A percentile compares a stretch with the other conserved stretches of the same genome.
These are phyloP conservation scores for Nematostella vectensis DNA, from an alignment of 92 coral and sea anemone genomes.

Conservation along the genomic window DNA sequence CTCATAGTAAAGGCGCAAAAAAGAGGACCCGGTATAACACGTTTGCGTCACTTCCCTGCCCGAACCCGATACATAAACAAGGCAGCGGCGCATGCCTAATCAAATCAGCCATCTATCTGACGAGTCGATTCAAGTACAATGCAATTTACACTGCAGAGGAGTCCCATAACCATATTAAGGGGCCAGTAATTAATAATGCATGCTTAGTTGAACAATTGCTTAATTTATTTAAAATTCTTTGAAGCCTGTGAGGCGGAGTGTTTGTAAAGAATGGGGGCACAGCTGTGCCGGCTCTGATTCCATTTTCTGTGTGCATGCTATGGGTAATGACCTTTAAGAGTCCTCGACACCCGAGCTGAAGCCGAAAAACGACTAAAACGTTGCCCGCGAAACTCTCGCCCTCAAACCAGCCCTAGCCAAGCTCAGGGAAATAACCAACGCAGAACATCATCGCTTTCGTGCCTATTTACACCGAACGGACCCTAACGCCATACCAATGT, in stretches of 20 bases:
- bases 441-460: no score
- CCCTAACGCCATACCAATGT: no score
- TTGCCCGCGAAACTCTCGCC: slow-evolving; percentile 34
- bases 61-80: slow-evolving; percentile 80
- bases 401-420: no score
- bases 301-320: slow-evolving; percentile 85
- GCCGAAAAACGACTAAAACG: slow-evolving; percentile 74
- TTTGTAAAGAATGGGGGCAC: slow-evolving; percentile 62
- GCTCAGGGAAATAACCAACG: no score
- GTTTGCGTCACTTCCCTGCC: no score
- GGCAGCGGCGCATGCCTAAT: slow-evolving; percentile 41
- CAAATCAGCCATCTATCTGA: slow-evolving; percentile 63
- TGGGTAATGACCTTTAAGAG: slow-evolving; percentile 98
- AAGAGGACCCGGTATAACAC: no score
- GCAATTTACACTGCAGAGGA: slow-evolving; percentile 41
- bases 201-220: slow-evolving; percentile 66
- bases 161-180: slow-evolving; percentile 58
- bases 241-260: slow-evolving; percentile 61
- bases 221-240: slow-evolving; percentile 64
- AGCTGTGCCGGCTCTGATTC: slow-evolving; percentile 82
- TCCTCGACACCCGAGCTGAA: slow-evolving; percentile 65
- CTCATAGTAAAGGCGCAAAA: no score
- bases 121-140: slow-evolving; percentile 43
- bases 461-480: no score
- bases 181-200: no score